Evolutionary conservation across 2,113 vertebrate species (phyloP).

Genomic region (Neolamprologus devosi): DNA sequence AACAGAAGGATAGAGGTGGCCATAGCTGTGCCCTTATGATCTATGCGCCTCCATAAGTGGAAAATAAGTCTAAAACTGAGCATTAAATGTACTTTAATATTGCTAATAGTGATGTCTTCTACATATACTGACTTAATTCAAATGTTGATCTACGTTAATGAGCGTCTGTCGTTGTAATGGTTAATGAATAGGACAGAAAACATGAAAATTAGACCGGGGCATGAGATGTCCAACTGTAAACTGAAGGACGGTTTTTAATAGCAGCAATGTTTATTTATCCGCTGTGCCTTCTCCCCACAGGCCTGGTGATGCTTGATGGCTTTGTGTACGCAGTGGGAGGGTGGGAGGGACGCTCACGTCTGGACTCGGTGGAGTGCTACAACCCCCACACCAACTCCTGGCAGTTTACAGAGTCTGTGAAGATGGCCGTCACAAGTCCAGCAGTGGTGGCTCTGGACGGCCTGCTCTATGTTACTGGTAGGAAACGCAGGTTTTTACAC

Average conservation of each 20-base stretch:
- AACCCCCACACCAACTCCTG: constrained; percentile 73
- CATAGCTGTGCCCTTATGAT: background rate
- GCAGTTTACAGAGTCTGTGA: constrained; percentile 73
- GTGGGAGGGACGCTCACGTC: constrained; percentile 74
- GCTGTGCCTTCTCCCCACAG: constrained; percentile 22
- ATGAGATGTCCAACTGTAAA: background rate
- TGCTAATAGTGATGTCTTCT: background rate
- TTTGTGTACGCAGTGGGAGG: constrained; percentile 77
- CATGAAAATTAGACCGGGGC: background rate
- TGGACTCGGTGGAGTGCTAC: constrained; percentile 76
- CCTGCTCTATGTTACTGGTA: constrained; percentile 77
- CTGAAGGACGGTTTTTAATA: accelerated
- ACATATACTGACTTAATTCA: background rate
- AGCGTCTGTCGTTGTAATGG: accelerated
- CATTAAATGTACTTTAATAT: background rate
- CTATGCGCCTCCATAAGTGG: background rate
- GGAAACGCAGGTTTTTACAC: background rate
- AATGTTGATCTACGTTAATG: background rate
- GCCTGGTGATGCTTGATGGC: constrained; percentile 76
- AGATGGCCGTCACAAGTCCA: constrained; percentile 78
- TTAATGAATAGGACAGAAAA: background rate
- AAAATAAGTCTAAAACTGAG: background rate
- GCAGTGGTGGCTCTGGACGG: constrained; percentile 75
- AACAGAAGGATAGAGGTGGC: background rate
- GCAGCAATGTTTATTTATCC: background rate